These are phyloP conservation scores for Esox lucius DNA, from an alignment of 2,797 vertebrate species.

Conservation along the genomic window DNA sequence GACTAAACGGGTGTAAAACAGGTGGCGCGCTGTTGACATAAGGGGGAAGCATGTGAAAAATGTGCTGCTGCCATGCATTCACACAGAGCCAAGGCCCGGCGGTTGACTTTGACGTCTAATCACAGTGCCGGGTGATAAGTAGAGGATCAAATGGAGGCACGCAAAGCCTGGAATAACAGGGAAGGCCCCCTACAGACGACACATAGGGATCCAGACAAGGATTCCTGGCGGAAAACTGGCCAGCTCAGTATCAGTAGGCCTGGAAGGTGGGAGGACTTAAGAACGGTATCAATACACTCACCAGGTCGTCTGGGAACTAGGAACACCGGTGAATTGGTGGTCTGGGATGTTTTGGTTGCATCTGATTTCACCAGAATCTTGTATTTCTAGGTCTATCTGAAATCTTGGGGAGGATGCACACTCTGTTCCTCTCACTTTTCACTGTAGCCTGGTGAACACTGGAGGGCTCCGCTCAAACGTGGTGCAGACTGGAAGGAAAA, in stretches of 20 bases:
- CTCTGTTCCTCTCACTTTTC: too few relatives aligned
- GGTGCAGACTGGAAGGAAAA: background rate
- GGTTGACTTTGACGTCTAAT: constrained; percentile 74
- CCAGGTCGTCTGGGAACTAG: background rate
- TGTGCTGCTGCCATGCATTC: constrained; percentile 70
- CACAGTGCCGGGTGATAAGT: constrained; percentile 66
- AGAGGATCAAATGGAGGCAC: constrained; percentile 66
- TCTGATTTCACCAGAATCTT: background rate
- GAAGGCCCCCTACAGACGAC: constrained; percentile 50
- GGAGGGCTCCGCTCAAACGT: background rate
- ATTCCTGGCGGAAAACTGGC: constrained; percentile 43
- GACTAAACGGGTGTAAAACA: constrained; percentile 71
- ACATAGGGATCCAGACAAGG: constrained; percentile 31
- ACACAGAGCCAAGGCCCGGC: constrained; percentile 63
- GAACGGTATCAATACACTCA: background rate
- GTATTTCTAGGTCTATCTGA: background rate
- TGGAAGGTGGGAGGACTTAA: background rate
- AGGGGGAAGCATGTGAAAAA: constrained; percentile 74
- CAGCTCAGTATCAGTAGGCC: background rate
- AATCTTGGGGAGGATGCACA: background rate
- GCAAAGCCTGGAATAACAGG: constrained; percentile 57
- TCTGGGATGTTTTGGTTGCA: background rate
- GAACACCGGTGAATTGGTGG: background rate
- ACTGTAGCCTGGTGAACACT: background rate
- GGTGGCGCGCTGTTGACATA: constrained; percentile 74